phyloP scores from a whole-genome alignment of 2,797 vertebrate species.

The Cichlasoma orientale region DNA sequence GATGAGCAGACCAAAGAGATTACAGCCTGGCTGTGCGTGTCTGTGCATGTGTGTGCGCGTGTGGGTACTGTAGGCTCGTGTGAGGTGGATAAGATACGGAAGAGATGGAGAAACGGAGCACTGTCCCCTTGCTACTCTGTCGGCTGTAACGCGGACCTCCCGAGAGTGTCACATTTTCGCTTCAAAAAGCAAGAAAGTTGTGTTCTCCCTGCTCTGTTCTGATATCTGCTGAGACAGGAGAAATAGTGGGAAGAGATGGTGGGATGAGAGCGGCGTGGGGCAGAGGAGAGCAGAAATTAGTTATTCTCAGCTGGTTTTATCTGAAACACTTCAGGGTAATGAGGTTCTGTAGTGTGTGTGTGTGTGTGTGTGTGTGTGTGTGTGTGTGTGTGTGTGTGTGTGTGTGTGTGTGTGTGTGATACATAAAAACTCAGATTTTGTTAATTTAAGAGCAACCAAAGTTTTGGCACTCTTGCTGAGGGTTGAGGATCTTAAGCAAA shows the following conservation, averaged over 20 bases:
- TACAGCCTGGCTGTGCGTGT: slow-evolving; percentile 32
- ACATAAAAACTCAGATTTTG: slow-evolving; percentile 6
- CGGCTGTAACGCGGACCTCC: slow-evolving; percentile 32
- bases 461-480: slow-evolving; percentile 5
- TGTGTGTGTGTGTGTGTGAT: background rate
- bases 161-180: slow-evolving; percentile 34
- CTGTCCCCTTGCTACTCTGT: slow-evolving; percentile 19
- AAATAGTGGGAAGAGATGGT: slow-evolving; percentile 22
- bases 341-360: background rate
- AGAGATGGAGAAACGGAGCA: slow-evolving; percentile 22
- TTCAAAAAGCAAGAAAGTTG: slow-evolving; percentile 25
- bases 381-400: background rate
- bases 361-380: background rate
- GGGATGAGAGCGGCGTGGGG: slow-evolving; percentile 24
- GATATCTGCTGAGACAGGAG: slow-evolving; percentile 52
- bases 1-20: slow-evolving; percentile 44
- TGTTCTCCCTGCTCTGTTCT: slow-evolving; percentile 24
- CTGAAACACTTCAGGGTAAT: slow-evolving; percentile 52
- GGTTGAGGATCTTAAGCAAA: background rate
- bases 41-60: background rate
- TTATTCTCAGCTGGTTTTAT: slow-evolving; percentile 56
- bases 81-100: slow-evolving; percentile 38
- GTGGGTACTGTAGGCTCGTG: slow-evolving; percentile 15
- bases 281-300: slow-evolving; percentile 23
- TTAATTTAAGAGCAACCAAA: slow-evolving; percentile 3